Evolutionary conservation across 2,113 vertebrate species (phyloP).

Genomic region (Gobiocypris rarus): DNA sequence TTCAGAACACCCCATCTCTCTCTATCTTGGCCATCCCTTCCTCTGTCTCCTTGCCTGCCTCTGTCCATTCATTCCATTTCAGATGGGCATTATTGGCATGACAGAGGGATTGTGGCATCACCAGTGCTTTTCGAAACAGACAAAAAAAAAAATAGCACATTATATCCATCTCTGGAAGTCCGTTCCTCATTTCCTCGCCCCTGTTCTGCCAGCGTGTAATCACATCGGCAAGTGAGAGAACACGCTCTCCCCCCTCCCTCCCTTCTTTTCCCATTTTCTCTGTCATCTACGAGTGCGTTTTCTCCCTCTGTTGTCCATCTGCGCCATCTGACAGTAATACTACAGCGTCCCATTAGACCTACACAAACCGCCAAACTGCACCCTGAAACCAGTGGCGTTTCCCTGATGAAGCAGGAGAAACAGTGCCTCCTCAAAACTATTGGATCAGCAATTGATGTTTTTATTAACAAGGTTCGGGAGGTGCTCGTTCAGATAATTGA

Average conservation of each 20-base stretch:
- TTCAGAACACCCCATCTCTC: conserved; percentile 10
- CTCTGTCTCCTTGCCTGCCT: conserved; percentile 67
- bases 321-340: conserved; percentile 57
- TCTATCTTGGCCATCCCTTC: conserved; percentile 29
- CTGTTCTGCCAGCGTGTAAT: conserved; percentile 64
- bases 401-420: neutral
- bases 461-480: no score
- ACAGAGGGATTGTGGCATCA: conserved; percentile 66
- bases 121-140: conserved; percentile 67
- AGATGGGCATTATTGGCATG: conserved; percentile 74
- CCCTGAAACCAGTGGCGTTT: neutral
- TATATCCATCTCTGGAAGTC: conserved; percentile 65
- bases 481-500: no score
- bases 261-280: neutral
- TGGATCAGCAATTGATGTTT: neutral
- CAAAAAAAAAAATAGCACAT: conserved; percentile 61
- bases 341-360: conserved; percentile 56
- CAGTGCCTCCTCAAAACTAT: neutral
- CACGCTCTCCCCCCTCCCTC: conserved; percentile 43
- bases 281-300: conserved; percentile 44
- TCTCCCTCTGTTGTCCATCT: conserved; percentile 59
- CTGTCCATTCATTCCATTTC: conserved; percentile 76
- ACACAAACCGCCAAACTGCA: conserved; percentile 52
- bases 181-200: conserved; percentile 56
- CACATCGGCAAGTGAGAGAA: conserved; percentile 61